Evolutionary conservation across 2,113 vertebrate genomes (phyloP).

Genomic region (Meleagris gallopavo): DNA sequence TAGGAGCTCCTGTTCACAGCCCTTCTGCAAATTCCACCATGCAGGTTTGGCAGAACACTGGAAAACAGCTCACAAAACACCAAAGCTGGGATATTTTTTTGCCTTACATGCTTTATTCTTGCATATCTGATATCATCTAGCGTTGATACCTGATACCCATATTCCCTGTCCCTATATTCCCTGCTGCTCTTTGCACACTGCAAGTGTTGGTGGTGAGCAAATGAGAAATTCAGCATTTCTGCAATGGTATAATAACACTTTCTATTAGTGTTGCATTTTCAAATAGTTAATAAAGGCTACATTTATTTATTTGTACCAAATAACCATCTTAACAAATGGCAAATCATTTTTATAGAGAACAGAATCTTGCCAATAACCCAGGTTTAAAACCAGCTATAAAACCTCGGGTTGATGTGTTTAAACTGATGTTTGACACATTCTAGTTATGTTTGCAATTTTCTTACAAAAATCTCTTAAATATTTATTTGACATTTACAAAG

Average conservation of each 20-base stretch:
- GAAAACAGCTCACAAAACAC: background rate
- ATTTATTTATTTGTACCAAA: background rate
- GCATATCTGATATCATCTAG: too few relatives aligned
- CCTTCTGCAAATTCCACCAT: background rate
- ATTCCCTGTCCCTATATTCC: background rate
- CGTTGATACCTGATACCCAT: accelerated
- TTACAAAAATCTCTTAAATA: constrained; percentile 15
- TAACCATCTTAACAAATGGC: background rate
- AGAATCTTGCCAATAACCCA: background rate
- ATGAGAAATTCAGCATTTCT: background rate
- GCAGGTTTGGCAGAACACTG: background rate
- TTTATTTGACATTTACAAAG: constrained; percentile 44
- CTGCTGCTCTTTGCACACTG: background rate
- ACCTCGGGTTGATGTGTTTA: background rate
- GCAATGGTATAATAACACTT: background rate
- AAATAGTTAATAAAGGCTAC: background rate
- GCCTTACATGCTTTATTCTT: background rate
- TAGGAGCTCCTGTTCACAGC: background rate
- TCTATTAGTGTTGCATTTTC: background rate
- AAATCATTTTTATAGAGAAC: constrained; percentile 33
- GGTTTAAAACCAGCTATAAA: constrained; percentile 44
- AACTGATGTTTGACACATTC: background rate
- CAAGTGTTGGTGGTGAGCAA: background rate
- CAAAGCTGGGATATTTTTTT: background rate
- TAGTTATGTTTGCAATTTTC: constrained; percentile 23